Evolutionary conservation across 2,113 vertebrate species (phyloP).

Genomic region (Xyrauchen texanus): DNA sequence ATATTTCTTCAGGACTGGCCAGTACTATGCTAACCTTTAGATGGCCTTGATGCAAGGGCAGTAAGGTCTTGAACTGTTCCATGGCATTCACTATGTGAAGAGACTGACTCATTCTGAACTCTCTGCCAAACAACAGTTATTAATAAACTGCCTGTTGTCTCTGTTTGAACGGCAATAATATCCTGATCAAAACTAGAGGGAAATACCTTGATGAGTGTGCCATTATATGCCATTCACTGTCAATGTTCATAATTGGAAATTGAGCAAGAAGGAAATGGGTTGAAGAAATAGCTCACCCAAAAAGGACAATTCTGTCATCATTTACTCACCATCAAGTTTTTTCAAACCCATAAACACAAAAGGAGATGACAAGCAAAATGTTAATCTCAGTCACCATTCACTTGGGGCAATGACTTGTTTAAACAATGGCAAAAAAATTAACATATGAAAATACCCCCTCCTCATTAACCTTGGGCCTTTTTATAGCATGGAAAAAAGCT

Average conservation of each 20-base stretch:
- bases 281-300: no score
- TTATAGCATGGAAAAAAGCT: slow-evolving; percentile 62
- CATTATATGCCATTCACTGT: background rate
- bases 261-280: background rate
- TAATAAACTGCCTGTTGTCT: slow-evolving; percentile 71
- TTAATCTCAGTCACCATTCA: no score
- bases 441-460: no score
- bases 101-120: slow-evolving; percentile 29
- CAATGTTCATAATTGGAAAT: background rate
- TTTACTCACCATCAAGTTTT: no score
- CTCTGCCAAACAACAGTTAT: slow-evolving; percentile 63
- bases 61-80: slow-evolving; percentile 57
- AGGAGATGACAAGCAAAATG: no score
- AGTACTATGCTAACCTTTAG: slow-evolving; percentile 55
- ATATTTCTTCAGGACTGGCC: background rate
- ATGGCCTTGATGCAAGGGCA: slow-evolving; percentile 50
- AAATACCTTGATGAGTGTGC: background rate
- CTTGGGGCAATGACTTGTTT: background rate
- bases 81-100: no score
- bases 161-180: slow-evolving; percentile 62
- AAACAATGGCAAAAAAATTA: slow-evolving; percentile 9
- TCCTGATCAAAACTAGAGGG: slow-evolving; percentile 44
- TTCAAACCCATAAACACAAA: no score
- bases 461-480: slow-evolving; percentile 62
- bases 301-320: no score